Conservation (phyloP, 1,140 invertebrate species). For the Trissolcus basalis region DNA sequence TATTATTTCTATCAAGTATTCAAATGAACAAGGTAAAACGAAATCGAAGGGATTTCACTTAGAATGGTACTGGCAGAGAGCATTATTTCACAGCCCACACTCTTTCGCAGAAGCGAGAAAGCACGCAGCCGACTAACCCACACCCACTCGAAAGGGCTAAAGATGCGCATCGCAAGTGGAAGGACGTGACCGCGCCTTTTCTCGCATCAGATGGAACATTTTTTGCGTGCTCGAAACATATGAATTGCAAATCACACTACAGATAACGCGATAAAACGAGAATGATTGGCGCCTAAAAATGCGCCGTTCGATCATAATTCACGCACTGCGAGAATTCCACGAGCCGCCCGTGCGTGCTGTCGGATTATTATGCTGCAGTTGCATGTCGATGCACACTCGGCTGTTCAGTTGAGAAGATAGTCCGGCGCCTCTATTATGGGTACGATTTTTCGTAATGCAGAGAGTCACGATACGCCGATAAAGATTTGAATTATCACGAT, state of each 20-base stretch:
- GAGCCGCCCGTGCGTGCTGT: slow-evolving; percentile 42
- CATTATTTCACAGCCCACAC: slow-evolving; percentile 26
- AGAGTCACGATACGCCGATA: slow-evolving; percentile 25
- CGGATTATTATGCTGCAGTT: slow-evolving; percentile 51
- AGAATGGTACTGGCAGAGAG: slow-evolving; percentile 13
- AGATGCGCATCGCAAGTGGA: slow-evolving; percentile 18
- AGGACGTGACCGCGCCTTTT: slow-evolving; percentile 8
- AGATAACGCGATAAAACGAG: slow-evolving; percentile 41
- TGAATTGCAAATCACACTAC: slow-evolving; percentile 30
- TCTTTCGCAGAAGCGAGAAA: slow-evolving; percentile 20
- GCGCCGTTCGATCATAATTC: slow-evolving; percentile 49
- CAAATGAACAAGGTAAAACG: slow-evolving; percentile 24
- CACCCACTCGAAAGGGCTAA: slow-evolving; percentile 45
- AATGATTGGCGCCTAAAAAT: slow-evolving; percentile 47
- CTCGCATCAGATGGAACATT: slow-evolving; percentile 31
- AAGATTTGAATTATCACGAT: slow-evolving; percentile 34
- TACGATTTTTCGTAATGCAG: slow-evolving; percentile 44
- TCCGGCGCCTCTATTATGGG: slow-evolving; percentile 54
- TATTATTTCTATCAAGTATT: no score
- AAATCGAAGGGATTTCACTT: slow-evolving; percentile 41
- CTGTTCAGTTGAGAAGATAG: slow-evolving; percentile 51
- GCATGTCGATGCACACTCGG: slow-evolving; percentile 47
- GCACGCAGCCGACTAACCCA: slow-evolving; percentile 48
- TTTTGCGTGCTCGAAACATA: slow-evolving; percentile 25
- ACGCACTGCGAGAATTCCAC: slow-evolving; percentile 41